Conservation (phyloP, 2,888 invertebrate species). For the Autographa gamma region DNA sequence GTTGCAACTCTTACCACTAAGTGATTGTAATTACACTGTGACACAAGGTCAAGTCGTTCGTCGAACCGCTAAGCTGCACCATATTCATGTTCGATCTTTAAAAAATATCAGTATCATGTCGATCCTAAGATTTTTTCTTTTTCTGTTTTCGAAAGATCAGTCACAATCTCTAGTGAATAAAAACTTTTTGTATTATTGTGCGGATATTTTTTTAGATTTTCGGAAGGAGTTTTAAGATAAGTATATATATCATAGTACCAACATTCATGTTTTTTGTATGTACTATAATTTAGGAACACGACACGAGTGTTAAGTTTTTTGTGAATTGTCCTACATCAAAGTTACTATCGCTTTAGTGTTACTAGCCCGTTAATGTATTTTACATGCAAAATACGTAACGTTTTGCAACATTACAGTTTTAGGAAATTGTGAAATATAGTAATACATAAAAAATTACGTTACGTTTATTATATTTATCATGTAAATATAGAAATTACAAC, state of each 20-base stretch:
- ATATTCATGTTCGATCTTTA: constrained; percentile 26
- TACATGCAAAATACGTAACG: constrained; percentile 42
- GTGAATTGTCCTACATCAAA: constrained; percentile 17
- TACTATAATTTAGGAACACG: neutral
- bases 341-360: constrained; percentile 33
- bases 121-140: constrained; percentile 8
- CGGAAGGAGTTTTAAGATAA: too few relatives aligned
- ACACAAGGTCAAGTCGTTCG: constrained; percentile 52
- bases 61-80: constrained; percentile 32
- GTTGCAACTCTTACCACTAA: constrained; percentile 45
- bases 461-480: constrained; percentile 4
- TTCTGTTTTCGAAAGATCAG: constrained; percentile 10
- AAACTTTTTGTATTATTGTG: neutral
- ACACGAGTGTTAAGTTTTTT: constrained; percentile 3
- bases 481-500: too few relatives aligned
- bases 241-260: too few relatives aligned
- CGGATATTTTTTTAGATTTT: too few relatives aligned
- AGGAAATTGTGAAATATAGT: constrained; percentile 33
- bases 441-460: constrained; percentile 9
- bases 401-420: constrained; percentile 28
- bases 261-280: constrained; percentile 18
- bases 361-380: constrained; percentile 32
- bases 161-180: constrained; percentile 9
- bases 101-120: constrained; percentile 22
- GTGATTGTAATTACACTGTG: constrained; percentile 57